Evolutionary conservation across 2,888 invertebrate genomes (phyloP).

Genomic region (Rhamnusium bicolor): DNA sequence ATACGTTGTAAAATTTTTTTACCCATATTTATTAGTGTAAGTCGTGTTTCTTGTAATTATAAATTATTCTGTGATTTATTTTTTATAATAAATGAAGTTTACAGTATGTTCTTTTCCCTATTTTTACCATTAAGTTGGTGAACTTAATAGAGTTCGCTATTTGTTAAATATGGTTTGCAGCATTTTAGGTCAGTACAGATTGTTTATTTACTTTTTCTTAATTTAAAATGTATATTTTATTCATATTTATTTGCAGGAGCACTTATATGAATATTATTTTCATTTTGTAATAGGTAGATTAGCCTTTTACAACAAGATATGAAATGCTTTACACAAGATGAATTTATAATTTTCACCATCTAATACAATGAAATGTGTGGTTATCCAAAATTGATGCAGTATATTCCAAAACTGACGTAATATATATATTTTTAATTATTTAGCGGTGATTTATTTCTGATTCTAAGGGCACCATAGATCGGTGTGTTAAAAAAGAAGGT

Average conservation of each 20-base stretch:
- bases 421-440: too few relatives aligned
- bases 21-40: not conserved
- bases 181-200: too few relatives aligned
- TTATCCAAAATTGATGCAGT: too few relatives aligned
- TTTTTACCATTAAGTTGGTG: not conserved
- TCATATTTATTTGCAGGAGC: not conserved
- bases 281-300: not conserved
- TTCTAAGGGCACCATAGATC: too few relatives aligned
- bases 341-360: not conserved
- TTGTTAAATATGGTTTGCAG: too few relatives aligned
- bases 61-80: conserved; percentile 43
- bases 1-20: not conserved
- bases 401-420: too few relatives aligned
- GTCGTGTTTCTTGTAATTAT: conserved; percentile 28
- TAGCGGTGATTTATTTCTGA: too few relatives aligned
- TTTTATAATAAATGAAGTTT: conserved; percentile 43
- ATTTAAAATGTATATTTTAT: not conserved
- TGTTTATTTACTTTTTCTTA: not conserved
- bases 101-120: conserved; percentile 10
- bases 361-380: too few relatives aligned
- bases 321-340: not conserved
- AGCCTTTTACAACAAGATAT: not conserved
- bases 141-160: too few relatives aligned
- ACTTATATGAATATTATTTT: not conserved
- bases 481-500: too few relatives aligned